Evolutionary conservation across 2,797 vertebrate species (phyloP).

Genomic region (Enteromius anoplus): DNA sequence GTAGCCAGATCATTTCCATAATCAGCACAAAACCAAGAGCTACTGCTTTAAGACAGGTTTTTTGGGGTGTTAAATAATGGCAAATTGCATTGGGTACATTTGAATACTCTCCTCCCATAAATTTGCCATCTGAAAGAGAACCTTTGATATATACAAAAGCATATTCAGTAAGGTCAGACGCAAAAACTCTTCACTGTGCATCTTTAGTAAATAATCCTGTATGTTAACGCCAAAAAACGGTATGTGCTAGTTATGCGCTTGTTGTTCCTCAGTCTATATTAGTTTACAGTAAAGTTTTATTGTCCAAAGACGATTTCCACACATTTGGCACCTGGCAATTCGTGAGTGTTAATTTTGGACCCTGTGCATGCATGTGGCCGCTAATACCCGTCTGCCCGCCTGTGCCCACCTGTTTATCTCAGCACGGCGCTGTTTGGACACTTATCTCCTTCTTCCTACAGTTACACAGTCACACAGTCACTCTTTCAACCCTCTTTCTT

Average conservation of each 20-base stretch:
- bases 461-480: neutral
- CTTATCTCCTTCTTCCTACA: neutral
- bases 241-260: neutral
- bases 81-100: neutral
- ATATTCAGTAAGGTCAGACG: neutral
- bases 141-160: neutral
- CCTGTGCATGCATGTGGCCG: neutral
- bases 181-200: neutral
- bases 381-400: conserved; percentile 3
- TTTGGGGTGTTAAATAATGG: too few relatives aligned
- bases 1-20: neutral
- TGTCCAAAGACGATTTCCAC: neutral
- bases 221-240: neutral
- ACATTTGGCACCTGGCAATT: conserved; percentile 8
- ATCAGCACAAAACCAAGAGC: neutral
- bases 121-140: neutral
- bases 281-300: neutral
- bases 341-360: conserved; percentile 14
- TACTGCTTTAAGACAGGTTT: neutral
- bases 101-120: neutral
- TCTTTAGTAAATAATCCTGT: neutral
- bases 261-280: neutral
- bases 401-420: conserved; percentile 27
- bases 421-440: conserved; percentile 1
- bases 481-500: neutral